Evolutionary conservation across 2,113 vertebrate species (phyloP).

Genomic region (Sturnus vulgaris): DNA sequence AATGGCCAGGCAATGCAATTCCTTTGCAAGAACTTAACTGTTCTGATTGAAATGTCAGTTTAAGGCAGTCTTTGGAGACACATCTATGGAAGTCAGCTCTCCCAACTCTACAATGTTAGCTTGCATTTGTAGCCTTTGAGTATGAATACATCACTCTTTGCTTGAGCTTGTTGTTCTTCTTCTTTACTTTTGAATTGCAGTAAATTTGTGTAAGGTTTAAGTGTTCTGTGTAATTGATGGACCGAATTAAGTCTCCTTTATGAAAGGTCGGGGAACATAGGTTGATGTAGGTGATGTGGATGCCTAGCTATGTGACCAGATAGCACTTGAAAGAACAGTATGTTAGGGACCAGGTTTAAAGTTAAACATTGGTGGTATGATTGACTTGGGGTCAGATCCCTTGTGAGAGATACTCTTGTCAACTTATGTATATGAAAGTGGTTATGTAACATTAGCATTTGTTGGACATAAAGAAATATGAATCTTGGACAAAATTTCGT

Average conservation of each 20-base stretch:
- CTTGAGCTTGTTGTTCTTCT: background rate
- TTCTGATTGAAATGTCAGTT: background rate
- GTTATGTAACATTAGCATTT: background rate
- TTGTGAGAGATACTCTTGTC: background rate
- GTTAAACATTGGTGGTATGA: background rate
- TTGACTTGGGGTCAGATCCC: background rate
- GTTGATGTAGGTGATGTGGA: background rate
- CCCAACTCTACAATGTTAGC: background rate
- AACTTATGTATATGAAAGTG: background rate
- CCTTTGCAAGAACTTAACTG: background rate
- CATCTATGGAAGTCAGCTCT: background rate
- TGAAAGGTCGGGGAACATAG: background rate
- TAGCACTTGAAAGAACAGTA: background rate
- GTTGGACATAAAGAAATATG: background rate
- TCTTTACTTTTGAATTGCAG: background rate
- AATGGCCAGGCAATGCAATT: background rate
- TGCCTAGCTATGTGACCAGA: background rate
- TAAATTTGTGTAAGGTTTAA: background rate
- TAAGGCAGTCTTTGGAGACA: background rate
- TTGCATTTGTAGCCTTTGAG: background rate
- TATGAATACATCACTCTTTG: background rate
- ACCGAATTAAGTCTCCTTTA: background rate
- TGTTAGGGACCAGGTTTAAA: background rate
- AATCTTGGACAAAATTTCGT: background rate
- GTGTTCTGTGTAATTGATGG: background rate